phyloP scores from a whole-genome alignment of 1,140 invertebrate species.

The Mercenaria mercenaria region DNA sequence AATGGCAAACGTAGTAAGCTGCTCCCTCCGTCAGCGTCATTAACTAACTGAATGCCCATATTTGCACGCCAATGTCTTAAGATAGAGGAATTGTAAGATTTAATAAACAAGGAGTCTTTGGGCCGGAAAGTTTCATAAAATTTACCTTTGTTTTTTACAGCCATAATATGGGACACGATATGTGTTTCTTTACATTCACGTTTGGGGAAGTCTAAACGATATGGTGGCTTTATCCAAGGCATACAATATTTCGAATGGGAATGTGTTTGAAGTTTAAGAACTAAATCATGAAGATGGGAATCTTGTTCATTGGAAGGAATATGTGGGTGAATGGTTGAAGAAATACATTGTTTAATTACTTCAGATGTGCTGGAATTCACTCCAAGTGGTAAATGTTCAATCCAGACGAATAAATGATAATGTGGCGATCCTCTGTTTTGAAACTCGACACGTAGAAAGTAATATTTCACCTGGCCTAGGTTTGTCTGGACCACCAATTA shows the following conservation, averaged over 20 bases:
- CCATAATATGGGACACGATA: not conserved
- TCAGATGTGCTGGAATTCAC: not conserved
- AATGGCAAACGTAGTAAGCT: conserved; percentile 49
- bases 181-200: not conserved
- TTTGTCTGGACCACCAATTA: not conserved
- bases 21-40: conserved; percentile 29
- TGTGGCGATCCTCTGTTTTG: conserved; percentile 45
- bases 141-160: conserved; percentile 22
- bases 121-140: conserved; percentile 29
- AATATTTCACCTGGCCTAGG: conserved; percentile 20
- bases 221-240: not conserved
- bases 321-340: not conserved
- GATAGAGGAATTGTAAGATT: conserved; percentile 3
- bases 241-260: conserved; percentile 32
- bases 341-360: not conserved
- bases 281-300: not conserved
- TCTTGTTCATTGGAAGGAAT: not conserved
- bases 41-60: conserved; percentile 3
- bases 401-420: conserved; percentile 38
- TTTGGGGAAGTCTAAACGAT: conserved; percentile 27
- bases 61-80: conserved; percentile 22
- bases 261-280: conserved; percentile 24
- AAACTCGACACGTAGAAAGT: conserved; percentile 36
- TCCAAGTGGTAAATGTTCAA: not conserved
- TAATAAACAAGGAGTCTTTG: not conserved